Base-by-base conservation (phyloP, 2,888 invertebrate genomes). In the Amphipoea oculea region DNA sequence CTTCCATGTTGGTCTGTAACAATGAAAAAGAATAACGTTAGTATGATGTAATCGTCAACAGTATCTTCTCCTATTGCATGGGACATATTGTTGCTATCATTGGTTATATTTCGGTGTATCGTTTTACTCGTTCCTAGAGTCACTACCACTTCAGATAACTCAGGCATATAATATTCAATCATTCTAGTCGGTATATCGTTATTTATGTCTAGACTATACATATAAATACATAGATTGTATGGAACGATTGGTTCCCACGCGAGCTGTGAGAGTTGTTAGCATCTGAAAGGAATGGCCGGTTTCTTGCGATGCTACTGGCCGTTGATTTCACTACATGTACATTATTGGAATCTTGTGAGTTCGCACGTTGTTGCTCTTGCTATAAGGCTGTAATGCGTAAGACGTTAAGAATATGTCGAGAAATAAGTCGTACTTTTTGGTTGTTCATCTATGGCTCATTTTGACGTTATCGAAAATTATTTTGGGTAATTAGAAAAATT, bases 1-100 rank as follows among this genome's bases (percentile, higher is more conserved):
- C 80, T 45, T 87, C 82, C 89, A 89, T 89, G 29, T 70, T 79
- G 1, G 7, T 72, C 89, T 89, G 89, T 40, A 89, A 89, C 81
- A 86, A 84, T 72, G 0, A 29, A 70, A 40, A 77, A 69, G 17
- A 67, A 23, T 67, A 40, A 45, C 23, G 0, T 86, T 48, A 75
- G 14, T 63, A 29, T 6, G 11, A 57, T 5, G 36, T 14, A 9
- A 62, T 63, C 12, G 0, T 2, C 17, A 23, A 40, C 5, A 45
- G 20, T 48, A n/a, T 67, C 4, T 23, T 67, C 4, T 51, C 0
- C 14, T 3, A 0, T 42, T 36, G 4, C 9, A 57, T 23, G 11
- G 11, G 0, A 14, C 20, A 17, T 23, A n/a, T 60, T 51, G 36
- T 36, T 36, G 0, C 0, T 14, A 36, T 23, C 23, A 17, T 70